Conservation (phyloP, 92 coral and sea anemone species). For the Siderastrea siderea region DNA sequence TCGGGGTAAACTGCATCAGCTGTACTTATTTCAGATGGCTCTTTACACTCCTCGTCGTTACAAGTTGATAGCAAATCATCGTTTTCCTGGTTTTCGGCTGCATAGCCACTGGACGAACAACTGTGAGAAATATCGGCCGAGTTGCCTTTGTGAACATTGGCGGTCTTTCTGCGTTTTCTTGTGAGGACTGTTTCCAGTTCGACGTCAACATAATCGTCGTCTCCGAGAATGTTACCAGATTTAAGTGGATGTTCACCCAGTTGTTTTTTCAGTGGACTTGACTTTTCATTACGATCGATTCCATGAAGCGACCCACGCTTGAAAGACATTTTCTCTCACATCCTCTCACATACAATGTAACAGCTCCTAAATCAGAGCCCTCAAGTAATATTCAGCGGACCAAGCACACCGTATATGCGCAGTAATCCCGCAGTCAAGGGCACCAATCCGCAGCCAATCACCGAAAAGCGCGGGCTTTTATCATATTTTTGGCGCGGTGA, state of each 20-base stretch:
- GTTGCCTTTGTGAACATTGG: background rate
- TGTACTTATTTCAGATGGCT: too few species aligned
- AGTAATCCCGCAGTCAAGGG: background rate
- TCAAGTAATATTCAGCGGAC: background rate
- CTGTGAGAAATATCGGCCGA: background rate
- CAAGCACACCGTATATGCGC: background rate
- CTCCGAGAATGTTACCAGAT: slow-evolving; percentile 9
- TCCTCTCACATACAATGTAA: background rate
- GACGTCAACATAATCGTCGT: slow-evolving; percentile 26
- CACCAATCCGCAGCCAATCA: background rate
- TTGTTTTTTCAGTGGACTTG: slow-evolving; percentile 26
- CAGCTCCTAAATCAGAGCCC: background rate
- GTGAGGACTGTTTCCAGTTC: slow-evolving; percentile 1
- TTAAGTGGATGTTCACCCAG: background rate
- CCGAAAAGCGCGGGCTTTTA: slow-evolving; percentile 4
- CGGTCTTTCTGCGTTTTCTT: slow-evolving; percentile 9
- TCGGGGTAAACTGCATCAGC: too few species aligned
- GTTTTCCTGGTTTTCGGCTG: background rate
- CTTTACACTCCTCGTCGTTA: too few species aligned
- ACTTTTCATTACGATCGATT: background rate
- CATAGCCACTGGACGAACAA: background rate
- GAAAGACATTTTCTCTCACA: background rate
- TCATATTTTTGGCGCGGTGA: background rate
- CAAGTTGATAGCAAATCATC: too few species aligned
- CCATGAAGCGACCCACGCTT: slow-evolving; percentile 1